These are phyloP conservation scores for Uloborus diversus DNA, from an alignment of 1,140 invertebrate species.

Conservation along the genomic window DNA sequence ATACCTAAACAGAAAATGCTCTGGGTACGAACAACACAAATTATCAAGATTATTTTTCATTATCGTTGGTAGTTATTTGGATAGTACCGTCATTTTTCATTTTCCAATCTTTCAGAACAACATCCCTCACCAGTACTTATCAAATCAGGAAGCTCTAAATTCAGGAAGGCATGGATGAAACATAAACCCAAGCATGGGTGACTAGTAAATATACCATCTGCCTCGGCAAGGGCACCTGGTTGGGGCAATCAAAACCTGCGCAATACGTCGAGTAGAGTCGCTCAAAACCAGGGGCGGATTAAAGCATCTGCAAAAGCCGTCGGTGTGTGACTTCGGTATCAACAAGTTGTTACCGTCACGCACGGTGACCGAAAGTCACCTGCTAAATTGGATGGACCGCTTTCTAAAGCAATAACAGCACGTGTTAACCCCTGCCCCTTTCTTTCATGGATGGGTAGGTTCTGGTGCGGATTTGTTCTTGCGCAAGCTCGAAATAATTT, in stretches of 20 bases:
- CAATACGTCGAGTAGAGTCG: not conserved
- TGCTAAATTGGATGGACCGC: constrained; percentile 18
- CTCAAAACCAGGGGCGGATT: no score
- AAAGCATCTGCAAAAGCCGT: not conserved
- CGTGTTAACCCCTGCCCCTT: not conserved
- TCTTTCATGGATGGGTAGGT: not conserved
- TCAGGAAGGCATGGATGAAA: no score
- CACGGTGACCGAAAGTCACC: constrained; percentile 33
- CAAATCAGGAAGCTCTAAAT: no score
- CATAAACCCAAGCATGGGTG: no score
- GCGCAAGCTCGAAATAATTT: no score
- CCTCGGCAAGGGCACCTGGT: not conserved
- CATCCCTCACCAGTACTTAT: no score
- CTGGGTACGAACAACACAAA: no score
- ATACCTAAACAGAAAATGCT: no score
- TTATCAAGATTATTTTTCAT: no score
- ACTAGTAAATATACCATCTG: constrained; percentile 12
- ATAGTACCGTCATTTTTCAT: no score
- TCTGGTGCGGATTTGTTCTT: not conserved
- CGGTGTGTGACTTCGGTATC: constrained; percentile 28
- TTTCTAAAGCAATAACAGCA: constrained; percentile 1
- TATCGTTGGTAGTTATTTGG: no score
- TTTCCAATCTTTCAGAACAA: no score
- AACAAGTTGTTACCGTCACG: constrained; percentile 36
- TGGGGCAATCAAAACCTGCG: not conserved